Percentiles rank a stretch among this genome's conserved stretches.
Conservation (phyloP, 2,888 invertebrate species). For the Limnephilus marmoratus region DNA sequence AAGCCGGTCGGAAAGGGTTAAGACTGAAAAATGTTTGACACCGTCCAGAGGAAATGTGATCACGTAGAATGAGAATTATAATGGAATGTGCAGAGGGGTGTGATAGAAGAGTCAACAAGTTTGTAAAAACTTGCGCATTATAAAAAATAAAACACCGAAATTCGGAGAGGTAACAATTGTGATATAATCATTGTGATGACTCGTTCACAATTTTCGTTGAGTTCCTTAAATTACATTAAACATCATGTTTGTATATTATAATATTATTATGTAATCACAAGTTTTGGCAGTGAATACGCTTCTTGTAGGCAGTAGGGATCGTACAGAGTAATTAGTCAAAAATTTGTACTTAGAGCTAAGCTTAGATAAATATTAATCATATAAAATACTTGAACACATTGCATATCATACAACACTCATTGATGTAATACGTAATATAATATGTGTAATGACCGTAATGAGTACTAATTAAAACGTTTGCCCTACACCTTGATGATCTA, state of each 20-base stretch:
- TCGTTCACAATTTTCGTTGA: conserved; percentile 15
- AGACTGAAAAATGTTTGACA: background rate
- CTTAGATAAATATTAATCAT: conserved; percentile 40
- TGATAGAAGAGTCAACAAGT: background rate
- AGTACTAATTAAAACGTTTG: background rate
- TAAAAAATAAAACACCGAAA: conserved; percentile 29
- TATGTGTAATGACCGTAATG: background rate
- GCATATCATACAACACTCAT: conserved; percentile 34
- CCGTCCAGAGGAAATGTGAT: background rate
- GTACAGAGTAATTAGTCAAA: conserved; percentile 45
- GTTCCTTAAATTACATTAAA: conserved; percentile 27
- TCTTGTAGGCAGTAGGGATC: conserved; percentile 42
- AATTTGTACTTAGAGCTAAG: conserved; percentile 60
- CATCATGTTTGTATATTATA: conserved; percentile 7
- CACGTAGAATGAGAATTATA: background rate
- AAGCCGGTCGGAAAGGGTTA: too few relatives aligned
- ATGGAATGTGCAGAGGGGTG: conserved; percentile 17
- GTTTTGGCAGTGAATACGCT: conserved; percentile 55
- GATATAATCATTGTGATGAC: conserved; percentile 35
- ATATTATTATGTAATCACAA: conserved; percentile 40
- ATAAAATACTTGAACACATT: conserved; percentile 56
- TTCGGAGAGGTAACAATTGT: conserved; percentile 26
- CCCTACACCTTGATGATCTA: background rate
- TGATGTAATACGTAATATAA: conserved; percentile 26
- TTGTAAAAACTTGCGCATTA: conserved; percentile 19